Percentiles rank a stretch among this genome's conserved stretches.
These are phyloP conservation scores for Tribolium madens DNA, from an alignment of 1,140 invertebrate species.

Conservation along the genomic window DNA sequence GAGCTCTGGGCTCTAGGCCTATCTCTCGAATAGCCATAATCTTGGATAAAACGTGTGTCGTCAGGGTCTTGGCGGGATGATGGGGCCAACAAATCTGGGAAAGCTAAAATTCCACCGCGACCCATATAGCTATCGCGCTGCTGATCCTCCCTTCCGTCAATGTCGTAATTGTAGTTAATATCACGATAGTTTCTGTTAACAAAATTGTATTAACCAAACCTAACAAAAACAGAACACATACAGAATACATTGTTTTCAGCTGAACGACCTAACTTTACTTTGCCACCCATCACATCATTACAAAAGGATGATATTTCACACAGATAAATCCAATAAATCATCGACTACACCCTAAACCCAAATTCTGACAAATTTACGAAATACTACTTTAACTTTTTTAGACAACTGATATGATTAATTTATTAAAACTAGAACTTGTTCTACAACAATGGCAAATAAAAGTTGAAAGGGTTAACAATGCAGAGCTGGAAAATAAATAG, in stretches of 20 bases:
- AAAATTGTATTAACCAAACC: background rate
- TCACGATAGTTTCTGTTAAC: constrained; percentile 51
- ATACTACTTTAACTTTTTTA: background rate
- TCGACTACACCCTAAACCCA: too few relatives aligned
- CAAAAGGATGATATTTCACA: too few relatives aligned
- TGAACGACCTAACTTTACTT: background rate
- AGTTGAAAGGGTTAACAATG: too few relatives aligned
- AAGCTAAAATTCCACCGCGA: constrained; percentile 61
- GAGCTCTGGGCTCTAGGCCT: constrained; percentile 53
- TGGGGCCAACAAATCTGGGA: constrained; percentile 65
- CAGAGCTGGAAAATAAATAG: background rate
- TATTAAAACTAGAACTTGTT: too few relatives aligned
- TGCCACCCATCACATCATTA: background rate
- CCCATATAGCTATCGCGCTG: constrained; percentile 44
- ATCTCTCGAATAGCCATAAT: constrained; percentile 51
- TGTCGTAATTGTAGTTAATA: constrained; percentile 56
- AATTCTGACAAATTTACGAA: too few relatives aligned
- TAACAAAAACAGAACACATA: background rate
- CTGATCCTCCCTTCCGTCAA: constrained; percentile 51
- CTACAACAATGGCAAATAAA: too few relatives aligned
- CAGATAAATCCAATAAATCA: background rate
- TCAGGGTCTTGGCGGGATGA: constrained; percentile 54
- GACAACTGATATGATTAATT: too few relatives aligned
- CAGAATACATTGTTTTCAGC: constrained; percentile 1
- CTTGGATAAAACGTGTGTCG: constrained; percentile 52